These are phyloP conservation scores for Paramisgurnus dabryanus DNA, from an alignment of 2,113 vertebrate species.

Conservation along the genomic window DNA sequence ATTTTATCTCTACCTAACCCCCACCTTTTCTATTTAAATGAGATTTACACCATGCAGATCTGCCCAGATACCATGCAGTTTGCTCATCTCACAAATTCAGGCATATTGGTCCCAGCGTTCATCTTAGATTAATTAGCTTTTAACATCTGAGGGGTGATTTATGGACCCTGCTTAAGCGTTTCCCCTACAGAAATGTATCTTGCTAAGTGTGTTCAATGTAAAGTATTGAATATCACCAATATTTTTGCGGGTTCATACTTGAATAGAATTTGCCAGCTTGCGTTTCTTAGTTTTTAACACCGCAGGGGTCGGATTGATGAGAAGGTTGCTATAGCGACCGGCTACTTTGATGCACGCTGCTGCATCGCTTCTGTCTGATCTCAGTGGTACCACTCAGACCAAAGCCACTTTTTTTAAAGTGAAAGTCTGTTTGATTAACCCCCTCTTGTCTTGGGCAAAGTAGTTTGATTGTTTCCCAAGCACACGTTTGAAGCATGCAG, in stretches of 20 bases:
- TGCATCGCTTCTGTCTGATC: neutral
- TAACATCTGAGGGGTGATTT: constrained; percentile 50
- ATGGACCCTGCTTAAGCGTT: constrained; percentile 47
- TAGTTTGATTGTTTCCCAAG: constrained; percentile 1
- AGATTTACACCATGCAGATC: constrained; percentile 43
- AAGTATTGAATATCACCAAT: constrained; percentile 14
- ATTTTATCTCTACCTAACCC: neutral
- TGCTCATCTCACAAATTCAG: constrained; percentile 45
- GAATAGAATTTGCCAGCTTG: constrained; percentile 45
- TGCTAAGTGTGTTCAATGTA: constrained; percentile 33
- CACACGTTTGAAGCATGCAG: neutral
- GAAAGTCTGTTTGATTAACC: neutral
- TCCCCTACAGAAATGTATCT: constrained; percentile 51
- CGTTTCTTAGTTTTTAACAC: constrained; percentile 34
- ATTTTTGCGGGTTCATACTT: constrained; percentile 17
- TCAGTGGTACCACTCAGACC: constrained; percentile 8
- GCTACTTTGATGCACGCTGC: constrained; percentile 34
- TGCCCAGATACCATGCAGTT: constrained; percentile 18
- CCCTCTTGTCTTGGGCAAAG: neutral
- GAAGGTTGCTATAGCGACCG: constrained; percentile 31
- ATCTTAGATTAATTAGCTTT: constrained; percentile 53
- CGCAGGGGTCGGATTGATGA: constrained; percentile 39
- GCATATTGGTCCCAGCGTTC: constrained; percentile 43
- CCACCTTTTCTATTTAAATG: constrained; percentile 8
- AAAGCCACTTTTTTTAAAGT: constrained; percentile 23